These are phyloP conservation scores for Buteo buteo DNA, from an alignment of 2,113 vertebrate species.

Conservation along the genomic window DNA sequence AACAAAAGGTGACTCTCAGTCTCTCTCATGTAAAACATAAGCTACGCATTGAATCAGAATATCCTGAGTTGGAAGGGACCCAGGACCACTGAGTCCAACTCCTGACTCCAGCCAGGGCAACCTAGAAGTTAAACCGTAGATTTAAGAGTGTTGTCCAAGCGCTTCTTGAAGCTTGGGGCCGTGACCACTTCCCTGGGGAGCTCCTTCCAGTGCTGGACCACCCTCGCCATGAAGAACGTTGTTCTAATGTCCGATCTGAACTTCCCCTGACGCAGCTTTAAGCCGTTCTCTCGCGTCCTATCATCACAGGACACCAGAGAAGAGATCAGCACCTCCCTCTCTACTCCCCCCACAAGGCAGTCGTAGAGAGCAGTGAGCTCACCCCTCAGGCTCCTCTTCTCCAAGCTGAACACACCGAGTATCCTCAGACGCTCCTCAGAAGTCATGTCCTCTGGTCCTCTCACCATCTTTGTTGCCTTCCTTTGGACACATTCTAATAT, in stretches of 20 bases:
- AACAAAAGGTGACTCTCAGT: background rate
- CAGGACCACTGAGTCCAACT: accelerated
- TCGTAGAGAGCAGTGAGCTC: background rate
- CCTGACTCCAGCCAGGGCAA: background rate
- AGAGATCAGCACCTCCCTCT: background rate
- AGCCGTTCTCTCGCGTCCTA: accelerated
- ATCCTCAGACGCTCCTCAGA: background rate
- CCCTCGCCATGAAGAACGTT: background rate
- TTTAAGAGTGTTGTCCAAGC: background rate
- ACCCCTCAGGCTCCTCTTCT: background rate
- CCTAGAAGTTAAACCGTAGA: background rate
- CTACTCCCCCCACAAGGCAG: no score
- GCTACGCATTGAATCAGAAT: background rate
- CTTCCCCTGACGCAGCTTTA: background rate
- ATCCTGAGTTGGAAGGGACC: background rate
- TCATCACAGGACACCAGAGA: no score
- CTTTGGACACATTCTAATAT: background rate
- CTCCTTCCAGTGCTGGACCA: background rate
- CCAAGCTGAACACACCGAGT: background rate
- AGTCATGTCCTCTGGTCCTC: background rate
- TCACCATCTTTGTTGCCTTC: background rate
- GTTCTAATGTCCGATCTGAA: background rate
- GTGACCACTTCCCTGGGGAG: background rate
- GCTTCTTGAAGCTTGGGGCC: background rate
- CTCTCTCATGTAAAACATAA: background rate